These are phyloP conservation scores for Dromius quadrimaculatus DNA, from an alignment of 2,888 invertebrate genomes.

Conservation along the genomic window DNA sequence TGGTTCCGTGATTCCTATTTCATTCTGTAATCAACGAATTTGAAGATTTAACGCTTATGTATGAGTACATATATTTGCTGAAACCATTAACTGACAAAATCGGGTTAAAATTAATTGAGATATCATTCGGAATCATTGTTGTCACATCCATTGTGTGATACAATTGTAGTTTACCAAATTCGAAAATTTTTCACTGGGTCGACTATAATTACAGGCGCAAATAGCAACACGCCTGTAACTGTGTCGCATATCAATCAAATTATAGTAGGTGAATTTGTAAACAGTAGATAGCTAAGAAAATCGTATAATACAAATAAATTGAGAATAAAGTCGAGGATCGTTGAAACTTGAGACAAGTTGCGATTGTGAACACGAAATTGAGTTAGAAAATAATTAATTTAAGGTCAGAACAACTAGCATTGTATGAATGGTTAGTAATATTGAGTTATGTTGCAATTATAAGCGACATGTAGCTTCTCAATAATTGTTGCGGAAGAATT, in stretches of 20 bases:
- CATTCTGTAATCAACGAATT: constrained; percentile 14
- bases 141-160: constrained; percentile 52
- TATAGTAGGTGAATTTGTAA: constrained; percentile 58
- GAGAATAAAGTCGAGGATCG: constrained; percentile 37
- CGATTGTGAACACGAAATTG: constrained; percentile 49
- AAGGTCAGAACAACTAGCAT: constrained; percentile 50
- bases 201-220: constrained; percentile 23
- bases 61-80: constrained; percentile 22
- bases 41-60: constrained; percentile 19
- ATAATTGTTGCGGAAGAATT: constrained; percentile 55
- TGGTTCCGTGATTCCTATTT: constrained; percentile 15
- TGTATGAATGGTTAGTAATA: constrained; percentile 44
- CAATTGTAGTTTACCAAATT: constrained; percentile 53
- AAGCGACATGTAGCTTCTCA: constrained; percentile 45
- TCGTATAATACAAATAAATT: constrained; percentile 45
- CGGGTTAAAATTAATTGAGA: constrained; percentile 10
- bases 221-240: constrained; percentile 10
- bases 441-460: constrained; percentile 40
- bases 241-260: constrained; percentile 50
- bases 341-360: constrained; percentile 38
- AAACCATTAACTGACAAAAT: constrained; percentile 12
- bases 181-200: constrained; percentile 52
- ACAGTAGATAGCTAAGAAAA: constrained; percentile 55
- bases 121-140: constrained; percentile 32
- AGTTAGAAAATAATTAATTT: constrained; percentile 48